Conservation (phyloP, 2,888 invertebrate species). For the Cactoblastis cactorum region DNA sequence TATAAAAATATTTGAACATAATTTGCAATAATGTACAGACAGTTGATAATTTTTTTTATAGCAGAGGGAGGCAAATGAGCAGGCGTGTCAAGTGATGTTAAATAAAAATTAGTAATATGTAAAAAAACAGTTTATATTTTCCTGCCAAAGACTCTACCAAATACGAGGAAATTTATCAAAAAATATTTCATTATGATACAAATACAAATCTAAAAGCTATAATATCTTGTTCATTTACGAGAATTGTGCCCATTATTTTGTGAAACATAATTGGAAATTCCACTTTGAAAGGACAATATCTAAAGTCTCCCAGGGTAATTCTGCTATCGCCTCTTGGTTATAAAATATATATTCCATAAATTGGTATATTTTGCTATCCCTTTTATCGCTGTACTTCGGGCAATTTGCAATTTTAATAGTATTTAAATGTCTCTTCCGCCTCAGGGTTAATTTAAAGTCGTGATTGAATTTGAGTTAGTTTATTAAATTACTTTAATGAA, state of each 20-base stretch:
- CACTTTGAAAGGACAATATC: conserved; percentile 3
- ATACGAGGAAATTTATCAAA: too few relatives aligned
- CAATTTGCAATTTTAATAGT: conserved; percentile 10
- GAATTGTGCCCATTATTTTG: not conserved
- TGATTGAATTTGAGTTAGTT: not conserved
- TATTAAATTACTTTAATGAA: not conserved
- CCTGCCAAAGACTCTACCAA: too few relatives aligned
- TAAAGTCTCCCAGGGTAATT: conserved; percentile 9
- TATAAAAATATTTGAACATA: too few relatives aligned
- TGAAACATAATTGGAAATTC: conserved; percentile 5
- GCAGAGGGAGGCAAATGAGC: too few relatives aligned
- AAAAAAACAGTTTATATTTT: too few relatives aligned
- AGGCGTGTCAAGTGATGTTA: too few relatives aligned
- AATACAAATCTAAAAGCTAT: not conserved
- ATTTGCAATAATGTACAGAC: too few relatives aligned
- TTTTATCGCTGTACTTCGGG: not conserved
- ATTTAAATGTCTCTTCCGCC: conserved; percentile 1
- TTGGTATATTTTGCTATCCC: conserved; percentile 5
- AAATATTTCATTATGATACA: too few relatives aligned
- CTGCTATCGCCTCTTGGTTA: conserved; percentile 6
- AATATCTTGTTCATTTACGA: not conserved
- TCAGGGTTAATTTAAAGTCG: not conserved
- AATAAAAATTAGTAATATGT: too few relatives aligned
- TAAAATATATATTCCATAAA: not conserved
- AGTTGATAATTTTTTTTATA: too few relatives aligned